Conservation (phyloP, 2,888 invertebrate genomes). For the Tineola bisselliella region DNA sequence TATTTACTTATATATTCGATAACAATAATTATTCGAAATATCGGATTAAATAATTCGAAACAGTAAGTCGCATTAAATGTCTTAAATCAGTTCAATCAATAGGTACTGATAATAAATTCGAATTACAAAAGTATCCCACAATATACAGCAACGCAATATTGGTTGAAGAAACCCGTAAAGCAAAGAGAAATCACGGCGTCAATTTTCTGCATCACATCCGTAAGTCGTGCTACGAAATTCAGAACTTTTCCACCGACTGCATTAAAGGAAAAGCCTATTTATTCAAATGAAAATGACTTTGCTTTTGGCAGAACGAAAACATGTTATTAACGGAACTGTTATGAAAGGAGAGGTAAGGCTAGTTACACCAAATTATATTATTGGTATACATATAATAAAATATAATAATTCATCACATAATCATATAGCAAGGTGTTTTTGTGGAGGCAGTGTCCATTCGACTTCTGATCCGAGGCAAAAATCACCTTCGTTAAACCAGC, state of each 20-base stretch:
- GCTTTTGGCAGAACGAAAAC: not conserved
- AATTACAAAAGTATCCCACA: not conserved
- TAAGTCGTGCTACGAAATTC: slow-evolving; percentile 31
- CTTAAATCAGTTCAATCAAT: no score
- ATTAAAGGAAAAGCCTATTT: not conserved
- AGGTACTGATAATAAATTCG: not conserved
- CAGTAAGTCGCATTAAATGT: no score
- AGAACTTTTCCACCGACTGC: slow-evolving; percentile 26
- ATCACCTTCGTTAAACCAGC: no score
- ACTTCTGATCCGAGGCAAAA: no score
- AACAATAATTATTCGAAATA: no score
- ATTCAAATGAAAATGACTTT: not conserved
- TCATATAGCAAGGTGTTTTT: no score
- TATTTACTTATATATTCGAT: no score
- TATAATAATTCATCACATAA: no score
- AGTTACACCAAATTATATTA: not conserved
- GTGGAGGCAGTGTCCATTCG: no score
- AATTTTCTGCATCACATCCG: slow-evolving; percentile 44
- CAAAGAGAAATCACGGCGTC: slow-evolving; percentile 18
- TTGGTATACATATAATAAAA: not conserved
- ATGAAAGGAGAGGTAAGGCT: not conserved
- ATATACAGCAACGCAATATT: slow-evolving; percentile 4
- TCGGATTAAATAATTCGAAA: no score
- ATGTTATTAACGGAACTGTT: not conserved
- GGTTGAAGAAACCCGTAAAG: slow-evolving; percentile 2